Base-by-base conservation (phyloP, 2,888 invertebrate species). In the Campoplex capitator region DNA sequence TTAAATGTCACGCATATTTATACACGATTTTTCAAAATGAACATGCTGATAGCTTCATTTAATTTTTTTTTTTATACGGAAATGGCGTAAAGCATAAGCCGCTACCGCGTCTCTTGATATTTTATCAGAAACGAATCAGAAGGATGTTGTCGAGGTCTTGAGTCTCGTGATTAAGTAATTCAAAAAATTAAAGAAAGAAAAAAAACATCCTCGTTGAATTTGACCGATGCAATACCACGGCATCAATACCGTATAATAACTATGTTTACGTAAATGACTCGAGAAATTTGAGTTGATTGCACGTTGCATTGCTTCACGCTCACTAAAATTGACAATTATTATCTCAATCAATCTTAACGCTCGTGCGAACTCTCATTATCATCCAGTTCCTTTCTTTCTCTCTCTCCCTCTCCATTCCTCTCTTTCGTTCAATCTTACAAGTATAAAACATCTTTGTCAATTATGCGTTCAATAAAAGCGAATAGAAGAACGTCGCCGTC, bases 321-420 rank as follows among this genome's bases (percentile, higher is more conserved):
- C 62, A 35, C 70, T 71, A 70, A 56, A 84, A 76, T 70, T 45
- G 42, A 9, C 51, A 38, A 62, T 68, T 79, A 75, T 70, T 70
- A 18, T n/a, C 38, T 62, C 48, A 71, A 80, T 75, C 51, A 35
- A 65, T 62, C 42, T n/a, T 6, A 65, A 16, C n/a, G 2, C 45
- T 16, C 56, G 54, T 23, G 56, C 18, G 68, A 78, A 16, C 42
- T 65, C 70, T 75, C 51, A 79, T 76, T 71, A 68, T 71, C 70
- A 76, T 6, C 23, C 23, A 79, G 68, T 8, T 67, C 45, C 16
- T 32, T 32, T 35, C 13, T 35, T 18, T 67, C 9, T 28, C 42
- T 38, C 28, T 4, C 42, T 8, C 23, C 11, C 48, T 11, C 11
- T 13, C 51, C 42, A 28, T 28, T 48, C 28, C 32, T 42, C 51